Evolutionary conservation across 2,888 invertebrate species (phyloP).

Genomic region (Hipparchia semele): DNA sequence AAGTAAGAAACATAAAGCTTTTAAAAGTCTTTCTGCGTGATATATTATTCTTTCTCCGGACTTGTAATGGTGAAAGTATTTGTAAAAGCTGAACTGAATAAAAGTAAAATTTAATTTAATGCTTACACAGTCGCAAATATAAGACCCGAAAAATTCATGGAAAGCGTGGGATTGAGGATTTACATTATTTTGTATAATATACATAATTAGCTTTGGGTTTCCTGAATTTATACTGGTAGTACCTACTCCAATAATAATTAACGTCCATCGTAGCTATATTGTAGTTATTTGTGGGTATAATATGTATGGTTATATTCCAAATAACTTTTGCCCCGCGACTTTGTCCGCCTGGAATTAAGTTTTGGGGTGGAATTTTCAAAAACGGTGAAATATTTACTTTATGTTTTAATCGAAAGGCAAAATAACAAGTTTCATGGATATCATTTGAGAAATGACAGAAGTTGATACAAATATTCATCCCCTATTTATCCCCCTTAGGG

Average conservation of each 20-base stretch:
- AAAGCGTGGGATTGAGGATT: neutral
- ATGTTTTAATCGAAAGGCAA: no score
- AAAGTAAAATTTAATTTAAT: neutral
- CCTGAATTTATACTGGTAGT: neutral
- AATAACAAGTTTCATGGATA: no score
- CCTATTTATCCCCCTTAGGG: no score
- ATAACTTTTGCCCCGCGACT: no score
- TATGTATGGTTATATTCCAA: neutral
- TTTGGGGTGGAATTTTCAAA: no score
- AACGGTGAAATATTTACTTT: no score
- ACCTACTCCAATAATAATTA: neutral
- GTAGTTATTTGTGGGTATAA: neutral
- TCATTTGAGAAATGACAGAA: no score
- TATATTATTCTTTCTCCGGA: neutral
- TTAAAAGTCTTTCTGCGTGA: neutral
- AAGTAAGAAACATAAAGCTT: constrained; percentile 1
- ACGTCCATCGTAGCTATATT: neutral
- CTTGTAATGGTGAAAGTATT: constrained; percentile 1
- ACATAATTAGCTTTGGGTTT: neutral
- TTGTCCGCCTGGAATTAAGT: no score
- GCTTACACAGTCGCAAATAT: neutral
- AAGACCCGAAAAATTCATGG: neutral
- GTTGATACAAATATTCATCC: no score
- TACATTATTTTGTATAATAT: neutral
- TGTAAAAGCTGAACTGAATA: neutral